Conservation (phyloP, 53 echinoderm and acorn worm species). For the Patiria pectinifera region DNA sequence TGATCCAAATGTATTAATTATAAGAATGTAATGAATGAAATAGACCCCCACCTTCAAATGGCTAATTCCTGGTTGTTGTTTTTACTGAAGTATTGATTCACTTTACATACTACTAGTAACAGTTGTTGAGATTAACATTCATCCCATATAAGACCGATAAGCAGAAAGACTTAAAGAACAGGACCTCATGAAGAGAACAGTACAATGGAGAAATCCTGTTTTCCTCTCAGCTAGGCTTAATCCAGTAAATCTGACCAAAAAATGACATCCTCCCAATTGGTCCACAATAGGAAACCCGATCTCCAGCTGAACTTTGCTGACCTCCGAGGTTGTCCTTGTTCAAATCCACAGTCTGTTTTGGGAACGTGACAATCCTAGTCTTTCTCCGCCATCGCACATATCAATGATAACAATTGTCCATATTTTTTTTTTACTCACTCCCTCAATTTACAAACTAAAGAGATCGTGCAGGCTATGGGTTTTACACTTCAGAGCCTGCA, state of each 20-base stretch:
- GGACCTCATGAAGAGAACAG: too few species aligned
- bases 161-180: too few species aligned
- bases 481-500: neutral
- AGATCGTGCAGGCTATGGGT: neutral
- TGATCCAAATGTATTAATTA: too few species aligned
- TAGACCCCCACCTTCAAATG: too few species aligned
- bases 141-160: too few species aligned
- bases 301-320: conserved; percentile 16
- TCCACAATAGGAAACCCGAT: conserved; percentile 43
- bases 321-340: conserved; percentile 18
- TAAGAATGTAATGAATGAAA: too few species aligned
- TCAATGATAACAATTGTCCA: conserved; percentile 38
- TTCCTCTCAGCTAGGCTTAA: neutral
- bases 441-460: conserved; percentile 14
- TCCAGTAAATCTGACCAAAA: neutral
- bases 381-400: neutral
- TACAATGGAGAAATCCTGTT: neutral
- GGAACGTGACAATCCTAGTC: conserved; percentile 48
- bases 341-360: conserved; percentile 25
- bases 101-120: too few species aligned
- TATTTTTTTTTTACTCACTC: neutral
- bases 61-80: too few species aligned
- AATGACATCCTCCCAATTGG: neutral
- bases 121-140: too few species aligned
- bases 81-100: too few species aligned